Conservation (phyloP, 2,113 vertebrate genomes). For the Hemibates koningsi region DNA sequence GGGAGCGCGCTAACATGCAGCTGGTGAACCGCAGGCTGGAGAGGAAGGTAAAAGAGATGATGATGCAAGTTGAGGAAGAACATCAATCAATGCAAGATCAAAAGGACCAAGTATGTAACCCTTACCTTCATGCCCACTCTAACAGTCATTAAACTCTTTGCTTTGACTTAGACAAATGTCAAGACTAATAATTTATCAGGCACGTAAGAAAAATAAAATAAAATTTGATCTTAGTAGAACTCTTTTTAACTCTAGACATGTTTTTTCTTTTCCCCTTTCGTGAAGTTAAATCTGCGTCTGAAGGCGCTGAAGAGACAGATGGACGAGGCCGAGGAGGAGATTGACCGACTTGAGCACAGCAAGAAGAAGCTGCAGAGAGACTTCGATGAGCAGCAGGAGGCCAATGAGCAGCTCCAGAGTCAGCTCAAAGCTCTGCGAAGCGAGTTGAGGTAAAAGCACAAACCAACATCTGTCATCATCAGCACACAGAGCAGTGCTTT, state of each 20-base stretch:
- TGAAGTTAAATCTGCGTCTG: slow-evolving; percentile 87
- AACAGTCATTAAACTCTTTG: not conserved
- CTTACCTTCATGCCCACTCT: not conserved
- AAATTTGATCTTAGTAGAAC: not conserved
- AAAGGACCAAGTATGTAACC: slow-evolving; percentile 81
- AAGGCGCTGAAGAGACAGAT: slow-evolving; percentile 96
- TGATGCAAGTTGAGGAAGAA: slow-evolving; percentile 95
- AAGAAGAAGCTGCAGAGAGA: slow-evolving; percentile 96
- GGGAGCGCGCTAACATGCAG: slow-evolving; percentile 87
- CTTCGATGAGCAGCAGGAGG: slow-evolving; percentile 88
- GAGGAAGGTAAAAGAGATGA: slow-evolving; percentile 91
- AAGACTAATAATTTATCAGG: not conserved
- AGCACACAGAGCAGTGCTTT: not conserved
- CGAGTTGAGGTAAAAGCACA: slow-evolving; percentile 80
- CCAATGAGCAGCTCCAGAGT: slow-evolving; percentile 88
- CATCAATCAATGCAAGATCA: slow-evolving; percentile 88
- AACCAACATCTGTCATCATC: not conserved
- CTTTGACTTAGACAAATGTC: not conserved
- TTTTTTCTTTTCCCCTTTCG: not conserved
- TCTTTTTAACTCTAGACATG: not conserved
- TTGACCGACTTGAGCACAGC: slow-evolving; percentile 86
- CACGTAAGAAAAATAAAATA: not conserved
- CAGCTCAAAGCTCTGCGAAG: slow-evolving; percentile 83
- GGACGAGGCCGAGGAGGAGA: slow-evolving; percentile 94
- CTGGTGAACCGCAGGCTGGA: slow-evolving; percentile 89